phyloP scores from a whole-genome alignment of 1,140 invertebrate genomes.

The Colletes latitarsis region DNA sequence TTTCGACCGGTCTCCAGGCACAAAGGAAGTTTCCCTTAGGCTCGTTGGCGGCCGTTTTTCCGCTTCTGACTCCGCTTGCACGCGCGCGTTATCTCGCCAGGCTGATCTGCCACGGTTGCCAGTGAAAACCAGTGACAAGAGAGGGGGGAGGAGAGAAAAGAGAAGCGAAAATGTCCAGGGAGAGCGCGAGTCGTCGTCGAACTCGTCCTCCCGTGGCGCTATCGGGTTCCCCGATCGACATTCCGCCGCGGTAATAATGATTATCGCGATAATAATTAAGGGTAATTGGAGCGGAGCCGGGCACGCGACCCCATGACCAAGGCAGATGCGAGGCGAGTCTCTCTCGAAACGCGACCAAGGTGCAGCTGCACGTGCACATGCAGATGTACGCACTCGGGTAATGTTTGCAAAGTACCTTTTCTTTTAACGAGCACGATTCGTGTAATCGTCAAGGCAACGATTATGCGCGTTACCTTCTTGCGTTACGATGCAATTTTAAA shows the following conservation, averaged over 20 bases:
- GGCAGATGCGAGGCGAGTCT: constrained; percentile 58
- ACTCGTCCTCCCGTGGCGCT: constrained; percentile 11
- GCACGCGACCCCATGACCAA: constrained; percentile 68
- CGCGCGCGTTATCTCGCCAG: constrained; percentile 43
- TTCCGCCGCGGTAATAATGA: constrained; percentile 66
- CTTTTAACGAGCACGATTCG: background rate
- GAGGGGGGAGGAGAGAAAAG: background rate
- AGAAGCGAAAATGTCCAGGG: background rate
- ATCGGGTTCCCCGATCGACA: constrained; percentile 60
- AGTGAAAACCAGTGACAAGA: constrained; percentile 1
- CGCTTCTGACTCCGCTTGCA: background rate
- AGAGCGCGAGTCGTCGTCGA: constrained; percentile 10
- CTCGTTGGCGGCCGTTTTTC: constrained; percentile 1
- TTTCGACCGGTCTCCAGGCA: too few species aligned
- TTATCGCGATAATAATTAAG: constrained; percentile 73
- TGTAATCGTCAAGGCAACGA: background rate
- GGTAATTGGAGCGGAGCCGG: constrained; percentile 73
- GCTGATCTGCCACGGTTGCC: constrained; percentile 1
- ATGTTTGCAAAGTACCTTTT: constrained; percentile 3
- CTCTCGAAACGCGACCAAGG: constrained; percentile 3
- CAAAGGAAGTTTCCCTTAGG: constrained; percentile 3
- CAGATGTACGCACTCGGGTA: background rate
- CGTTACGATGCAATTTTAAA: background rate
- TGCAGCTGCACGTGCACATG: constrained; percentile 42
- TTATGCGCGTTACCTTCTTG: background rate